These are phyloP conservation scores for Trachelus troglodyta DNA, from an alignment of 2,888 invertebrate species.

Conservation along the genomic window DNA sequence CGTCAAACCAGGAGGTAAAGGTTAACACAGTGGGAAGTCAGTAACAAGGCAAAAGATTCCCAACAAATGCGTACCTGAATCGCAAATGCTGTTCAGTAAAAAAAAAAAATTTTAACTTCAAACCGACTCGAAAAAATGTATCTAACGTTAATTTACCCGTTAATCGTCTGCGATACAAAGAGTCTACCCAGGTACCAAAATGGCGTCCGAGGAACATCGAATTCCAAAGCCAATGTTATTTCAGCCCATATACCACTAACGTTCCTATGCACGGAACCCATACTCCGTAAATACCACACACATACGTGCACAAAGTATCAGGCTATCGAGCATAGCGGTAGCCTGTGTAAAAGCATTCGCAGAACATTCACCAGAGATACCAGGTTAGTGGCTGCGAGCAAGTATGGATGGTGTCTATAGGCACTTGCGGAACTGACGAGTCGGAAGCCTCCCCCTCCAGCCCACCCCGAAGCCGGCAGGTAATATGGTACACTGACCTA, in stretches of 20 bases:
- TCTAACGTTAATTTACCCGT: neutral
- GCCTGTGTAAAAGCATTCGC: constrained; percentile 1
- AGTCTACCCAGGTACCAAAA: neutral
- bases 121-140: neutral
- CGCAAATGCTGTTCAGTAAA: neutral
- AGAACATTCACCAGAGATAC: constrained; percentile 4
- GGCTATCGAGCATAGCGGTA: neutral
- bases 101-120: neutral
- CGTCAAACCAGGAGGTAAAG: neutral
- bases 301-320: neutral
- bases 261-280: neutral
- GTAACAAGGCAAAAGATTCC: neutral
- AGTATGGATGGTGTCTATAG: constrained; percentile 12
- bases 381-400: neutral
- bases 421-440: constrained; percentile 40
- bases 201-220: neutral
- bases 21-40: neutral
- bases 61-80: neutral
- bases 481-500: constrained; percentile 67
- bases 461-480: constrained; percentile 47
- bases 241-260: neutral
- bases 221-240: neutral
- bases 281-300: neutral
- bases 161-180: neutral
- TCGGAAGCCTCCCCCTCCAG: constrained; percentile 54